Evolutionary conservation across 2,797 vertebrate species (phyloP).

Genomic region (Dipus sagitta): DNA sequence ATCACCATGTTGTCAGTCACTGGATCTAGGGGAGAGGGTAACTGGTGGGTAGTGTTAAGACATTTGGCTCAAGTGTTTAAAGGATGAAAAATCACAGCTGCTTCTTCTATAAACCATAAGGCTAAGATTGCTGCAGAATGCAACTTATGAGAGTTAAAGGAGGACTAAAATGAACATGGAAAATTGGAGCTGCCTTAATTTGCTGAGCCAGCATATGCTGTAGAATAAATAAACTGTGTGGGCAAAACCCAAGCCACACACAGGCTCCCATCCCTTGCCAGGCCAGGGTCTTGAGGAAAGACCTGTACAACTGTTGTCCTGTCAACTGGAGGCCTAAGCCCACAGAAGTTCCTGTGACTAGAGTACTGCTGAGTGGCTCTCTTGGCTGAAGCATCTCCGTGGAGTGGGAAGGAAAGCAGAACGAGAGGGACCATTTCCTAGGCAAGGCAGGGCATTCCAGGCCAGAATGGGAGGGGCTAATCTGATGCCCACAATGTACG

Average conservation of each 20-base stretch:
- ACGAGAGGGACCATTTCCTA: neutral
- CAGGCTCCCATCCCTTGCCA: neutral
- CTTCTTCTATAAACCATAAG: constrained; percentile 59
- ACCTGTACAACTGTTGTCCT: neutral
- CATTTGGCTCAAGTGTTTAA: constrained; percentile 77
- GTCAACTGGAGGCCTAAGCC: neutral
- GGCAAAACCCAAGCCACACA: neutral
- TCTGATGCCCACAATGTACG: neutral
- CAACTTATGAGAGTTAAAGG: constrained; percentile 59
- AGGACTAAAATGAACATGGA: constrained; percentile 48
- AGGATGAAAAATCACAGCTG: constrained; percentile 51
- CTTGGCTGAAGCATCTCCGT: neutral
- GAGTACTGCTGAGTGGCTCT: neutral
- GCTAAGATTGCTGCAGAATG: constrained; percentile 51
- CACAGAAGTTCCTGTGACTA: neutral
- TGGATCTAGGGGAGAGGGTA: neutral
- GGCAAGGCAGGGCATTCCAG: neutral
- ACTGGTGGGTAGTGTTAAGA: neutral
- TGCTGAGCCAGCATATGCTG: constrained; percentile 69
- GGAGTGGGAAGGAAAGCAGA: neutral
- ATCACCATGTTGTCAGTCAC: neutral
- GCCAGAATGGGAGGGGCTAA: neutral
- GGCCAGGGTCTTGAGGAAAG: constrained; percentile 30
- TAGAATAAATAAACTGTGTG: constrained; percentile 49
- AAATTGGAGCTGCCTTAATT: constrained; percentile 68